These are phyloP conservation scores for Hyles vespertilio DNA, from an alignment of 1,140 invertebrate genomes.

Conservation along the genomic window DNA sequence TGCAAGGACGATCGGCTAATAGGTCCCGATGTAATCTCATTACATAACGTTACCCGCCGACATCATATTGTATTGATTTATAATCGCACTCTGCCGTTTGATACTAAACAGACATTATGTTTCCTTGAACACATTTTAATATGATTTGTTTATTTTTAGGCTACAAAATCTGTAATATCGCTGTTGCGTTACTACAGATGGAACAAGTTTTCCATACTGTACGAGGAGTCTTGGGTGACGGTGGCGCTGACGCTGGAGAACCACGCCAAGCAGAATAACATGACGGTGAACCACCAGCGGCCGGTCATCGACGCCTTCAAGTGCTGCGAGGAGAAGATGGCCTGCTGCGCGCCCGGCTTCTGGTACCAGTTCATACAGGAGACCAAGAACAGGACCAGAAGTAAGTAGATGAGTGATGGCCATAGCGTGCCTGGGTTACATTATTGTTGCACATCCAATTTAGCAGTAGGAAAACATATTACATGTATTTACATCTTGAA, in stretches of 20 bases:
- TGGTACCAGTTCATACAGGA: slow-evolving; percentile 92
- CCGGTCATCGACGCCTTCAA: slow-evolving; percentile 81
- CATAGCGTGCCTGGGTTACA: too few relatives aligned
- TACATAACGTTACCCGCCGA: too few relatives aligned
- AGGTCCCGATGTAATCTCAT: too few relatives aligned
- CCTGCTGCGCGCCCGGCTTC: slow-evolving; percentile 84
- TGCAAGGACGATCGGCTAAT: too few relatives aligned
- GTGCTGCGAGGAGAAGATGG: slow-evolving; percentile 84
- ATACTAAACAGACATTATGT: slow-evolving; percentile 1
- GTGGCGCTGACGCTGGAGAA: slow-evolving; percentile 86
- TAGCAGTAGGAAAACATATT: too few relatives aligned
- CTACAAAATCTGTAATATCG: slow-evolving; percentile 95
- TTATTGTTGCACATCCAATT: too few relatives aligned
- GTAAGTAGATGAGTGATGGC: slow-evolving; percentile 75
- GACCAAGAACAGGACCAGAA: slow-evolving; percentile 92
- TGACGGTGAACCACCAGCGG: slow-evolving; percentile 87
- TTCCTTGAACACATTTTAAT: background rate
- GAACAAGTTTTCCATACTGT: slow-evolving; percentile 95
- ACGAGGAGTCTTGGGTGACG: slow-evolving; percentile 86
- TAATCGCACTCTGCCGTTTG: too few relatives aligned
- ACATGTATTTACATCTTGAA: too few relatives aligned
- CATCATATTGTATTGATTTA: too few relatives aligned
- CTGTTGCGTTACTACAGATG: slow-evolving; percentile 93
- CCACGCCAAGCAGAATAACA: slow-evolving; percentile 83
- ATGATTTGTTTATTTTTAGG: slow-evolving; percentile 73